Evolutionary conservation across 2,888 invertebrate genomes (phyloP), one percentile per base, ranked within the genome.

Genomic region (Uropetala carovei): DNA sequence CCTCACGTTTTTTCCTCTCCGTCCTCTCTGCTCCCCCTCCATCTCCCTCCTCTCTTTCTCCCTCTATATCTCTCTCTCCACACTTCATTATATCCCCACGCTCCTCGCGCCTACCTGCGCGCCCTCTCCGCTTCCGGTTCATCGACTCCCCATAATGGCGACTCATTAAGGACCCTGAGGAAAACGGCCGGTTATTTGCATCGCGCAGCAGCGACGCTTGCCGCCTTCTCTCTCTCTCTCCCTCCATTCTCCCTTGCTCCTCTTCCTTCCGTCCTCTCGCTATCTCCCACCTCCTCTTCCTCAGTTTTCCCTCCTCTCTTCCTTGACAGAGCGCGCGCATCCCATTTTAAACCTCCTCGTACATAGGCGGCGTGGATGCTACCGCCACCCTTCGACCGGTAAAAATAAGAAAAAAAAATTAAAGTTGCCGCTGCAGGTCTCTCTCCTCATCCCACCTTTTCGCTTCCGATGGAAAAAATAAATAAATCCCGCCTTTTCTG

Each of bases 121-220:
- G 89, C 60, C 27, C 89, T 58, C 58, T 64, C 89, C 60, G 30
- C 89, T 68, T 89, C 89, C 89, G 89, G 89, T 89, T 89, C 89
- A 89, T 89, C 89, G 89, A 89, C 89, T 89, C 89, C 59, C 60
- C 68, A 89, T 89, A 89, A 89, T 89, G 43, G 89, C 43, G 68
- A 89, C 89, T 89, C 89, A 89, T 89, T 89, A 89, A 64, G 89
- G 89, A 89, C 89, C 89, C 89, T 30, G n/a, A 83, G 83, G 83
- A 83, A 83, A 83, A 64, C 89, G 60, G 89, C 64, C 89, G 89
- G 89, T 89, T 89, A 89, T 89, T 89, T 89, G 89, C 89, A 89
- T 64, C 68, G 86, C 86, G 60, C 86, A 60, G 16, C 60, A 60
- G 59, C 59, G 59, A 27, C 83, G 83, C 83, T 82, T 43, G 43